Base-by-base conservation (phyloP, 2,797 vertebrate species). In the Taenioides sp. region DNA sequence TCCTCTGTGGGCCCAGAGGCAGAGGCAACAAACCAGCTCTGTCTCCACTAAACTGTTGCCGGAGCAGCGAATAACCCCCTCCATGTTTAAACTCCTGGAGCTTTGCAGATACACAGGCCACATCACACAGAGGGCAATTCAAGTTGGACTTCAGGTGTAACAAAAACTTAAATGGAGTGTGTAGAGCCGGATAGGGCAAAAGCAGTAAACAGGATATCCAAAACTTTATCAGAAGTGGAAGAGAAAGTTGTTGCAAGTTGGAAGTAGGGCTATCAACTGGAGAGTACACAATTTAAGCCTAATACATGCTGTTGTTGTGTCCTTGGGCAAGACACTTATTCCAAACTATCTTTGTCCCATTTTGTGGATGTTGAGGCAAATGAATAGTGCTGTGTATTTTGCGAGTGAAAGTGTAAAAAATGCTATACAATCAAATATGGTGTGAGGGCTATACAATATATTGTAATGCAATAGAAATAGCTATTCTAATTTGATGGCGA, bases 1-100 rank as follows among this genome's bases (percentile, higher is more conserved):
- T 62, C 71, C 50, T 57, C 54, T 5, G 74, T 28, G 34, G 67
- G 72, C 72, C 86, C 85, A 74, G 79, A 85, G 86, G 87, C 75
- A 0, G 63, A 77, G 67, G 70, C 72, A 84, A 81, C 76, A 84
- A 69, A 78, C 72, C 77, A 64, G 67, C 69, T 83, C 43, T 16
- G 43, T 47, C 59, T 60, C 65, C 58, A 59, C 72, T 67, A n/a
- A 62, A 65, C 57, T 23, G 71, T 65, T 63, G 67, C 73, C 76
- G 25, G 28, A 72, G 62, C 81, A 69, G 69, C 54, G 80, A 69
- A 69, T 66, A 73, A 67, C 71, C 74, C 74, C 66, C 59, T 47
- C 40, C 57, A 18, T 68, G 55, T 76, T 37, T 76, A 67, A 50
- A 57, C 43, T 23, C 22, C 43, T 52, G 28, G 0, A 40, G 7